Evolutionary conservation across 2,113 vertebrate genomes (phyloP), one percentile per base, ranked within the genome.

Genomic region (Bufo gargarizans): DNA sequence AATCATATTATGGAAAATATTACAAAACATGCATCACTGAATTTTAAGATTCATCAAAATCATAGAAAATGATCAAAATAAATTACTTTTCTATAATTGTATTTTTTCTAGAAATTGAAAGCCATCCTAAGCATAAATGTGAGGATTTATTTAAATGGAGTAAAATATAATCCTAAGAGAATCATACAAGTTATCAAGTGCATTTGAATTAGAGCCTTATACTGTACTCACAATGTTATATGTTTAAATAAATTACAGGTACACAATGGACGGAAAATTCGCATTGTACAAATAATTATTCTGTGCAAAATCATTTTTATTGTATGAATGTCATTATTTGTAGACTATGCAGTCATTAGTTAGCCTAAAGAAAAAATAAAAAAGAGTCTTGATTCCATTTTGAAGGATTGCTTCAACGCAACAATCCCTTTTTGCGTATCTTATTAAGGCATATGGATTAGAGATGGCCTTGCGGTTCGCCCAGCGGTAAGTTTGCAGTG

Each of bases 11-110:
- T 33, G 33, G 33, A 33, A 33, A 33, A 33, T 33, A 33, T 33
- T 33, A 33, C 33, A 33, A 33, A 33, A 33, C 33, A 33, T 33
- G 33, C 33, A 33, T 33, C 33, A 33, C 33, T 1, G 33, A 33
- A 1, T 33, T 33, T 33, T 33, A 33, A 33, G 33, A 33, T 33
- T 33, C 33, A 33, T 33, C 69, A 22, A 16, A 72, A 72, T 45
- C 69, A 45, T 45, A 14, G 4, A 45, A 72, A 72, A 45, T 72
- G 33, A 72, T 72, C 43, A 45, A 72, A 72, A 45, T 72, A 72
- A 72, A 72, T 72, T 72, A 72, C 43, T 72, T 72, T 72, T 71
- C 67, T 16, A 71, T 43, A 3, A 72, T 71, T 33, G n/a, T 69
- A 16, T 72, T 72, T 45, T 72, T 43, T 45, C 33, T 72, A 45